phyloP scores from a whole-genome alignment of 2,797 vertebrate genomes.

The Glossophaga mutica region DNA sequence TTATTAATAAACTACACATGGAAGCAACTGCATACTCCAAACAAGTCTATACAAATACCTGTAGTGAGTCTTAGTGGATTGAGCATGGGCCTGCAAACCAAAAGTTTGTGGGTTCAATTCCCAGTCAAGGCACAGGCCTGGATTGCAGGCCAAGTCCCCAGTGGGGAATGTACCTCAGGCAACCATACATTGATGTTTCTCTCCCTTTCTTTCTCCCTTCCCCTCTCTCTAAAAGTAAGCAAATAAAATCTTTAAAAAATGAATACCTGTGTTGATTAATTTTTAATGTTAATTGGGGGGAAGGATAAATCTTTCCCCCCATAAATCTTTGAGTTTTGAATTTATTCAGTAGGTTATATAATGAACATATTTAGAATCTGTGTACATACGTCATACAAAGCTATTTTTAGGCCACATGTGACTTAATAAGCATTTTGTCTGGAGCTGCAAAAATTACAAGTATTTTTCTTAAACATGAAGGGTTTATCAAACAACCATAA shows the following conservation, averaged over 20 bases:
- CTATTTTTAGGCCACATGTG: slow-evolving; percentile 17
- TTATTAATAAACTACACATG: background rate
- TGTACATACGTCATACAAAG: background rate
- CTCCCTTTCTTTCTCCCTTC: too few relatives aligned
- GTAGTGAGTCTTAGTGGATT: too few relatives aligned
- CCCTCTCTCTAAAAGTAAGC: too few relatives aligned
- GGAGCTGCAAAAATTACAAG: background rate
- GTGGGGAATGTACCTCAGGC: too few relatives aligned
- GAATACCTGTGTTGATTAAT: background rate
- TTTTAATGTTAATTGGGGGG: background rate
- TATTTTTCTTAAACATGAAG: background rate
- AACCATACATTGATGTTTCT: too few relatives aligned
- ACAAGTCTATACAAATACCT: background rate
- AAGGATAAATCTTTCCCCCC: background rate
- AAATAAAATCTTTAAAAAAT: too few relatives aligned
- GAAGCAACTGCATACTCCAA: background rate
- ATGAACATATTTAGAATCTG: background rate
- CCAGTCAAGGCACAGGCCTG: too few relatives aligned
- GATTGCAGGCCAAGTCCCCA: too few relatives aligned
- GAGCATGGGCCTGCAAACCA: too few relatives aligned
- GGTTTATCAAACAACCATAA: background rate
- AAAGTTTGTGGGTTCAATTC: too few relatives aligned
- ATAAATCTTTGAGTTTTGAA: background rate
- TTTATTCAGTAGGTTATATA: background rate
- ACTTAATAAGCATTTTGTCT: slow-evolving; percentile 25